Base-by-base conservation (phyloP, 2,888 invertebrate genomes). In the Limnephilus marmoratus region DNA sequence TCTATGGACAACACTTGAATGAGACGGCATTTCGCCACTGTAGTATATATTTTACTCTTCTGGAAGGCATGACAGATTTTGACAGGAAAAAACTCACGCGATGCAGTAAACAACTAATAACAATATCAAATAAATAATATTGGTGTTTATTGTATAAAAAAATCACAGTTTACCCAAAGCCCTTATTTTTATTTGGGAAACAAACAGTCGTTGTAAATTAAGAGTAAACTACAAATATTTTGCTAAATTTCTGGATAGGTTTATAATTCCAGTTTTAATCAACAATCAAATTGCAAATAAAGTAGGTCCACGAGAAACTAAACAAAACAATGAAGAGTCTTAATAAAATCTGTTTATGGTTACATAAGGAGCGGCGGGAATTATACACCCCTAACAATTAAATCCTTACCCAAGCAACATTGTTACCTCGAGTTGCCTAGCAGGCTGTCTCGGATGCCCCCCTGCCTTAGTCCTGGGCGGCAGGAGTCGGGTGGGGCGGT, bases 381-480 rank as follows among this genome's bases (percentile, higher is more conserved):
- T n/a, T 68, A 68, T 68, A 68, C 68, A 9, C 68, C 68, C 68
- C 68, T 68, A n/a, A 68, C 9, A 68, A 68, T 68, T 68, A 68
- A 68, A 68, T 68, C 68, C 68, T 68, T 68, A 68, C 68, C 68
- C 24, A 68, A 68, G 68, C 68, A 68, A 68, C 24, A 68, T 68
- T 68, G 68, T 68, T 68, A 68, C 68, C 83, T 83, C 82, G 13
- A 31, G 82, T 34, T 15, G 24, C 83, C 37, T 83, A 86, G 29
- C n/a, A n/a, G 86, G 41, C 86, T 68, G 68, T 49, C 87, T 49
- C 53, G 49, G 81, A 80, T 89, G 12, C 88, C 18, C 12, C 88
- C 88, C 88, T 89, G 88, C 24, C 37, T 31, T 41, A 89, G 88
- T 89, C 90, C 90, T 37, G 90, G 49, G 82, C 82, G 89, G 91